Percentiles rank a stretch among this genome's conserved stretches.
Conservation (phyloP, 1,140 invertebrate species). For the Lasaia peninsularis region DNA sequence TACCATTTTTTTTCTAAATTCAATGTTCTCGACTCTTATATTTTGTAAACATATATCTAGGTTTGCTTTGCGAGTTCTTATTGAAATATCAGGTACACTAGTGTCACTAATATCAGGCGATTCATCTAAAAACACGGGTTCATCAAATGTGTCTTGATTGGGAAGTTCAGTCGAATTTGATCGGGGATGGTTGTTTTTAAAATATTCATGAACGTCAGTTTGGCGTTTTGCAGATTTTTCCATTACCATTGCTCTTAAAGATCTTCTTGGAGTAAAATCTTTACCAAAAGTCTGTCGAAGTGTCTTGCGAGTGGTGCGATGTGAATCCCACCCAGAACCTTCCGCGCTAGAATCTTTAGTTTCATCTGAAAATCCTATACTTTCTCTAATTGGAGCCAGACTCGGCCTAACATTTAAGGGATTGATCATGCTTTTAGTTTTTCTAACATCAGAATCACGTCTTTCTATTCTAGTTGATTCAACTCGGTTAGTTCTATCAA, state of each 20-base stretch:
- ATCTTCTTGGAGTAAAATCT: slow-evolving; percentile 60
- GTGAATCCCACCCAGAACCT: slow-evolving; percentile 61
- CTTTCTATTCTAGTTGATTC: slow-evolving; percentile 35
- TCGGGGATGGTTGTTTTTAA: slow-evolving; percentile 29
- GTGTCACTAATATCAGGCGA: slow-evolving; percentile 1
- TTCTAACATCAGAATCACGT: slow-evolving; percentile 41
- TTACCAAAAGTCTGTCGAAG: slow-evolving; percentile 58
- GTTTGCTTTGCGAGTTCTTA: slow-evolving; percentile 34
- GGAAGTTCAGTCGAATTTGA: slow-evolving; percentile 46
- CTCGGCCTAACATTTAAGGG: slow-evolving; percentile 38
- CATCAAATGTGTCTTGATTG: slow-evolving; percentile 9
- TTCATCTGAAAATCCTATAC: slow-evolving; percentile 39
- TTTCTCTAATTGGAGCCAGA: slow-evolving; percentile 39
- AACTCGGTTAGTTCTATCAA: slow-evolving; percentile 33
- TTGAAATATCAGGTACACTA: slow-evolving; percentile 6
- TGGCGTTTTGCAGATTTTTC: slow-evolving; percentile 57
- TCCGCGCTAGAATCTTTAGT: slow-evolving; percentile 50
- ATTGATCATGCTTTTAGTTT: slow-evolving; percentile 45
- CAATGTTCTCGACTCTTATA: slow-evolving; percentile 42
- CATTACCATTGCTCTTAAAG: slow-evolving; percentile 58
- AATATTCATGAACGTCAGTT: slow-evolving; percentile 19
- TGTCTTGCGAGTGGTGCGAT: slow-evolving; percentile 60
- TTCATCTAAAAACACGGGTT: slow-evolving; percentile 1
- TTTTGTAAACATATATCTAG: slow-evolving; percentile 48
- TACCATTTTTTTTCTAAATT: slow-evolving; percentile 45